Evolutionary conservation across 2,113 vertebrate genomes (phyloP), one percentile per base, ranked within the genome.

Genomic region (Centropus bengalensis): DNA sequence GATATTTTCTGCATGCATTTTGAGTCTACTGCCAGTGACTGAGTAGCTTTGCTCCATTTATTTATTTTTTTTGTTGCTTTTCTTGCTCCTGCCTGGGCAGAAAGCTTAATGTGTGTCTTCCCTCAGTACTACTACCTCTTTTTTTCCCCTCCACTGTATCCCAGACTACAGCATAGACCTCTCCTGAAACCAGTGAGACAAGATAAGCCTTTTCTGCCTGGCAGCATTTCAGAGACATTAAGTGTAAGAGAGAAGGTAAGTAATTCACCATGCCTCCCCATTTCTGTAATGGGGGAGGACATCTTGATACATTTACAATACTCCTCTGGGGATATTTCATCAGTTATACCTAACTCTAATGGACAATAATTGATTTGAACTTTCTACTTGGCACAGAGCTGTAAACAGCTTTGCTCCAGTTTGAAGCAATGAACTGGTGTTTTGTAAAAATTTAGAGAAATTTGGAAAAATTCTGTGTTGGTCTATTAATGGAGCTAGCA

Each of bases 311-410:
- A 98, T 98, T 98, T 98, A 98, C 97, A 98, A 96, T 94, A 91
- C 91, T 98, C 98, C 98, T 98, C 97, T 96, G 98, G 97, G 98
- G 97, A 98, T 98, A 98, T 98, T 98, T 98, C 98, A 98, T 98
- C 98, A 98, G 97, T 98, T 98, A 98, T 98, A 98, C 97, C 97
- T 98, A 98, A 98, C 98, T 98, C 97, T 98, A 98, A 98, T 98
- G 98, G 98, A 98, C 98, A 98, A 98, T 97, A 98, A 98, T 98
- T 98, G 98, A 98, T 98, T 97, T 98, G 97, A 98, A 98, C 98
- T 98, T 98, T 98, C 98, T 97, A 87, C 98, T 98, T 98, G 98
- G 97, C 96, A 96, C 96, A 96, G 96, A 97, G 97, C 97, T 98
- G 98, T 98, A 98, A 98, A 98, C 98, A 98, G 97, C 96, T 97